These are phyloP conservation scores for Melanotaenia trifasciata DNA, from an alignment of 2,797 vertebrate species.

Conservation along the genomic window DNA sequence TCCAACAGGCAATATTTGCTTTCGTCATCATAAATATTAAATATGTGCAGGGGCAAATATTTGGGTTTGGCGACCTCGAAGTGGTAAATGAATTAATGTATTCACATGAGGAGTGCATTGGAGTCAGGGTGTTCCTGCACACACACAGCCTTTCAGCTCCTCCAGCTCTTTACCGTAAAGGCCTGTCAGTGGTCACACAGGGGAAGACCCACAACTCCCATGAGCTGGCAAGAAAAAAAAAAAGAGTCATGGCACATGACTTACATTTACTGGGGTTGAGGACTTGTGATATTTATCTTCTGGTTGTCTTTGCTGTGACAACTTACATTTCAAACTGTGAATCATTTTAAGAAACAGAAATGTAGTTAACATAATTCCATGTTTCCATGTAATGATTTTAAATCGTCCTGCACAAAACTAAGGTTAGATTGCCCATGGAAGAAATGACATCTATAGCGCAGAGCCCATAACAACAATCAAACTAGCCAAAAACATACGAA, in stretches of 20 bases:
- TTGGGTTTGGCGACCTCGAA: conserved; percentile 83
- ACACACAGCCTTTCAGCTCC: conserved; percentile 72
- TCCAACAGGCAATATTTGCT: conserved; percentile 81
- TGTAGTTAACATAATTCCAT: conserved; percentile 1
- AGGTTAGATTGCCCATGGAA: neutral
- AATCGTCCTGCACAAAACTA: conserved; percentile 1
- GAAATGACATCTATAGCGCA: conserved; percentile 14
- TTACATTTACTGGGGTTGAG: conserved; percentile 32
- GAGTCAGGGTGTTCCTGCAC: conserved; percentile 72
- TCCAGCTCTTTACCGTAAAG: conserved; percentile 78
- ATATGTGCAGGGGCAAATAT: conserved; percentile 84
- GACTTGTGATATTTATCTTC: conserved; percentile 31
- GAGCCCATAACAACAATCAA: conserved; percentile 14
- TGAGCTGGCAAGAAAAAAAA: conserved; percentile 53
- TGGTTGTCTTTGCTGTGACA: conserved; percentile 32
- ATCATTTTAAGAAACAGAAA: conserved; percentile 10
- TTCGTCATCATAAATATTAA: conserved; percentile 89
- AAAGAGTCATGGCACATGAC: conserved; percentile 38
- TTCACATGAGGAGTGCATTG: conserved; percentile 71
- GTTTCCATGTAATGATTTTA: conserved; percentile 16
- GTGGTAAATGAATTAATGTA: conserved; percentile 86
- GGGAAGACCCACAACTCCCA: conserved; percentile 68
- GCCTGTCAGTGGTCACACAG: conserved; percentile 69
- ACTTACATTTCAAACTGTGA: conserved; percentile 7
- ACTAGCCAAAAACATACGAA: conserved; percentile 4